phyloP scores from a whole-genome alignment of 2,797 vertebrate genomes.

The Morelia viridis region DNA sequence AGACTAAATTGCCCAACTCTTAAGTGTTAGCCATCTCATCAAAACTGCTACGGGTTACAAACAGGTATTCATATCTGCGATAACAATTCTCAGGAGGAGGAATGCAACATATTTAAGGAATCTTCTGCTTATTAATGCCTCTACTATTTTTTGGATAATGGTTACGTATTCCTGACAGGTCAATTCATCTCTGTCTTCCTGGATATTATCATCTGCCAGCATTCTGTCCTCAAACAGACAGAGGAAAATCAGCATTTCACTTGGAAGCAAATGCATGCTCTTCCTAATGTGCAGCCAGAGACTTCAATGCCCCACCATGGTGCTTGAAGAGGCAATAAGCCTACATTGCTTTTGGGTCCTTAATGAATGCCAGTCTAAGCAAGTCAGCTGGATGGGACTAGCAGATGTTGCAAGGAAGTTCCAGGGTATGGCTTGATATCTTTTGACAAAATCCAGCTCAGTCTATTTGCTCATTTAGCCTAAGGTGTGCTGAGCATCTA shows the following conservation, averaged over 20 bases:
- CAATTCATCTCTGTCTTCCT: slow-evolving; percentile 52
- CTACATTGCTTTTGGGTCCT: not conserved
- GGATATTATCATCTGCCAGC: slow-evolving; percentile 58
- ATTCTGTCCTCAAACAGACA: slow-evolving; percentile 56
- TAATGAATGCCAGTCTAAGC: not conserved
- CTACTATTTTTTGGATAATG: slow-evolving; percentile 24
- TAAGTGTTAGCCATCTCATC: slow-evolving; percentile 57
- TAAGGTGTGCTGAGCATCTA: not conserved
- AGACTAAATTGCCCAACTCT: not conserved
- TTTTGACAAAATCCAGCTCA: not conserved
- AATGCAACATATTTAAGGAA: slow-evolving; percentile 37
- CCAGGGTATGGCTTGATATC: not conserved
- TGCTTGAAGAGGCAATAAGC: not conserved
- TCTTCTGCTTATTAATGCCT: slow-evolving; percentile 47
- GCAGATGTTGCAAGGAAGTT: not conserved
- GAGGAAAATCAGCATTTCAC: slow-evolving; percentile 3
- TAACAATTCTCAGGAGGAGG: slow-evolving; percentile 29
- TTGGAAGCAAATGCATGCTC: not conserved
- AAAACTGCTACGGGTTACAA: not conserved
- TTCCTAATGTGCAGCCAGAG: not conserved
- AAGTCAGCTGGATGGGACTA: not conserved
- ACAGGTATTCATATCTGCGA: slow-evolving; percentile 20
- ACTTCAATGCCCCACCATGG: too few relatives aligned
- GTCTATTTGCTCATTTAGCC: not conserved
- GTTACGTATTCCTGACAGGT: slow-evolving; percentile 39